phyloP scores from a whole-genome alignment of 2,888 invertebrate species.

The Lasius fuliginosus region DNA sequence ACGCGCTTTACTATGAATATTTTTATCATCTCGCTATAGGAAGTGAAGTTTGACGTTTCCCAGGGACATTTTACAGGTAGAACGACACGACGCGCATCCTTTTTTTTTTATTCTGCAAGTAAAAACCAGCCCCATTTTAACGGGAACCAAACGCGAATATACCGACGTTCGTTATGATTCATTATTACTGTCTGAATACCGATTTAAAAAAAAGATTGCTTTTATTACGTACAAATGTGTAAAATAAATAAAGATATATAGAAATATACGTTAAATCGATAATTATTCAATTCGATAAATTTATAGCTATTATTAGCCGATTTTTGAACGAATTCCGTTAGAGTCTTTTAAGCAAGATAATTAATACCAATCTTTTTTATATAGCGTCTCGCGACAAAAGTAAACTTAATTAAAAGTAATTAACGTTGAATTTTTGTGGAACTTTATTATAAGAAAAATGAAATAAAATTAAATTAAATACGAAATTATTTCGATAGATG shows the following conservation, averaged over 20 bases:
- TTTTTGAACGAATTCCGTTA: too few relatives aligned
- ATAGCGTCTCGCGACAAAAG: too few relatives aligned
- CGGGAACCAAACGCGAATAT: slow-evolving; percentile 22
- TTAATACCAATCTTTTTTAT: too few relatives aligned
- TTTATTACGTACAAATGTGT: too few relatives aligned
- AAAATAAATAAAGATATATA: too few relatives aligned
- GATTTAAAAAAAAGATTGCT: not conserved
- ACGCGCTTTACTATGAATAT: not conserved
- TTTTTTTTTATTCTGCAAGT: slow-evolving; percentile 41
- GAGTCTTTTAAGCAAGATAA: too few relatives aligned
- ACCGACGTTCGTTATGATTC: slow-evolving; percentile 9
- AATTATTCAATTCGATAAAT: too few relatives aligned
- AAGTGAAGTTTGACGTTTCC: slow-evolving; percentile 37
- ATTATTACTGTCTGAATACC: not conserved
- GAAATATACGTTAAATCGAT: too few relatives aligned
- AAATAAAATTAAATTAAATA: not conserved
- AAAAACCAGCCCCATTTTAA: slow-evolving; percentile 48
- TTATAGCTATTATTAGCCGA: too few relatives aligned
- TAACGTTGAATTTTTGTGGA: not conserved
- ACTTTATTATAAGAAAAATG: not conserved
- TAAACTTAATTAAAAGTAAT: not conserved
- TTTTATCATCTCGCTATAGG: slow-evolving; percentile 29
- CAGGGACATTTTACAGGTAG: slow-evolving; percentile 24
- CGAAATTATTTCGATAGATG: not conserved
- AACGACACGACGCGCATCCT: slow-evolving; percentile 1